These are phyloP conservation scores for Dipodomys stephensi DNA, from an alignment of 2,113 vertebrate species.

Conservation along the genomic window DNA sequence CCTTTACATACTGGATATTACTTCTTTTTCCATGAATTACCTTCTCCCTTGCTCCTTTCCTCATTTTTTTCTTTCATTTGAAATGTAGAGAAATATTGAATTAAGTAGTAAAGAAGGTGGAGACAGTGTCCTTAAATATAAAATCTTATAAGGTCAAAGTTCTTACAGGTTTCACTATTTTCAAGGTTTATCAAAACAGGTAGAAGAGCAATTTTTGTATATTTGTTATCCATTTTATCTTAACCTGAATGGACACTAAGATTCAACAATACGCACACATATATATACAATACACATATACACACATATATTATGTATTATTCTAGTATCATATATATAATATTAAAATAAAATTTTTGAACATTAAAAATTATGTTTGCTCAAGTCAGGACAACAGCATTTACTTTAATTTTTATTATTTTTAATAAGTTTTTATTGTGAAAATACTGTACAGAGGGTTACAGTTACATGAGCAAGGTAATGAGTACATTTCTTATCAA, in stretches of 20 bases:
- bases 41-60: neutral
- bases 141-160: neutral
- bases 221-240: conserved; percentile 1
- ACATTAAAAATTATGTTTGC: conserved; percentile 57
- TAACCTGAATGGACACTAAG: neutral
- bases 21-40: neutral
- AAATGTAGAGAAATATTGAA: conserved; percentile 12
- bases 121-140: conserved; percentile 28
- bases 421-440: conserved; percentile 74
- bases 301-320: too few species aligned
- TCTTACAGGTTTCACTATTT: conserved; percentile 44
- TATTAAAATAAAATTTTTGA: conserved; percentile 50
- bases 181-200: conserved; percentile 28
- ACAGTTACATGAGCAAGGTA: too few species aligned
- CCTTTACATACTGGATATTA: neutral
- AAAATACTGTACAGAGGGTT: too few species aligned
- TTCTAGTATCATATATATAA: neutral
- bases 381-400: conserved; percentile 62
- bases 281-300: neutral
- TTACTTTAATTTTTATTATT: conserved; percentile 57
- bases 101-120: conserved; percentile 1
- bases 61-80: neutral
- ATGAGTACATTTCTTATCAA: too few species aligned
- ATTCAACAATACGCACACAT: neutral
- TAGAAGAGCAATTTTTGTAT: neutral